Evolutionary conservation across 2,113 vertebrate genomes (phyloP), one percentile per base, ranked within the genome.

Genomic region (Oreocharis arfaki): DNA sequence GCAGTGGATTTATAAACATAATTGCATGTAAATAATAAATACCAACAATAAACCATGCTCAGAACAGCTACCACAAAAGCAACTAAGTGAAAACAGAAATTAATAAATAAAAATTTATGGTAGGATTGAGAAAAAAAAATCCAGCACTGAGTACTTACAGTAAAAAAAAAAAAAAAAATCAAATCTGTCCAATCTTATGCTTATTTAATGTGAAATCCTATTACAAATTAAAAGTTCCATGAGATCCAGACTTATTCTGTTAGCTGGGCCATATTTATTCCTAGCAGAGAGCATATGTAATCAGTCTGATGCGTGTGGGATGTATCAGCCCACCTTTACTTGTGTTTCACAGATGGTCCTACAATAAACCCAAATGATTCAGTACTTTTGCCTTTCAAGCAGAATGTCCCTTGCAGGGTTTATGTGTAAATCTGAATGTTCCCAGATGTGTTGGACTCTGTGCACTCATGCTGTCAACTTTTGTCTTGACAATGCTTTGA

Each of bases 51-150:
- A 76, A 22, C 26, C 7, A 28, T 39, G 41, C 33, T 26, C 28
- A 3, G 8, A 60, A 8, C 20, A 63, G 7, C 6, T 59, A 10
- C 5, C 0, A 0, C 6, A 75, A 71, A 71, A 41, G 1, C 2
- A 87, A 77, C 80, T 13, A 55, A 47, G 55, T 35, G 15, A 42
- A 42, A 17, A 9, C n/a, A n/a, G n/a, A 44, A 63, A 67, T 23
- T 12, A n/a, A 49, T 33, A 73, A 37, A 16, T 20, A 9, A 35
- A 46, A 77, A 65, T 5, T 32, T 59, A 18, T 19, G 4, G 1
- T 23, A 52, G 7, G 6, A 1, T 60, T 64, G 39, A 44, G n/a
- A 57, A 52, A 71, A 83, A 83, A 74, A 41, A 61, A 41, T 41
- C 9, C 11, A 71, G 9, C 0, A 0, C 9, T 70, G 11, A 33